A percentile compares a stretch with the other conserved stretches of the same genome.
phyloP scores from a whole-genome alignment of 1,140 invertebrate genomes.

The Maconellicoccus hirsutus region DNA sequence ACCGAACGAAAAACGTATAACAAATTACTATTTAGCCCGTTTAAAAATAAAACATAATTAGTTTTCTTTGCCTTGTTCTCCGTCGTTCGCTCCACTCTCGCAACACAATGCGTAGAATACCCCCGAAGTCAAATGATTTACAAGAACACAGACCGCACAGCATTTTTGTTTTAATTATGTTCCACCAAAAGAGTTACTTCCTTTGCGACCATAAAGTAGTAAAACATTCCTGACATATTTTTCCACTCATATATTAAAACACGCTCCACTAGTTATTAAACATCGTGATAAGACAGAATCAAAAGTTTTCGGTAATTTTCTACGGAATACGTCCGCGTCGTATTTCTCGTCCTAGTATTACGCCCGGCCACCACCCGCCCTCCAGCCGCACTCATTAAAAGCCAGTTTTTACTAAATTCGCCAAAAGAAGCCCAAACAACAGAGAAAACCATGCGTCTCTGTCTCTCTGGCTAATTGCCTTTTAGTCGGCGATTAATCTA shows the following conservation, averaged over 20 bases:
- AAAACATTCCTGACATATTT: constrained; percentile 9
- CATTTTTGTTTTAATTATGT: constrained; percentile 16
- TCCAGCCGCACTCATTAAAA: no score
- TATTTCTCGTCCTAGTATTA: no score
- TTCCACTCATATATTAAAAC: constrained; percentile 5
- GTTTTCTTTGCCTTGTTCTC: constrained; percentile 1
- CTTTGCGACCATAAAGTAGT: constrained; percentile 7
- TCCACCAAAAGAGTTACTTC: constrained; percentile 7
- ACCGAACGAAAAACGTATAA: background rate
- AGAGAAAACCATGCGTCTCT: no score
- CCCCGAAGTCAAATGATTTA: constrained; percentile 19
- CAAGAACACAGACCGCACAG: background rate
- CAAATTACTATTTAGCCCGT: constrained; percentile 20
- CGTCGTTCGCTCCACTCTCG: no score
- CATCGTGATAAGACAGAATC: constrained; percentile 14
- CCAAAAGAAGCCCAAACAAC: background rate
- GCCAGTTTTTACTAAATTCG: background rate
- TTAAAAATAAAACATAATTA: constrained; percentile 22
- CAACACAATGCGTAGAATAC: background rate
- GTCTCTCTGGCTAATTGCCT: constrained; percentile 1
- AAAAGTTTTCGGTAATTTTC: background rate
- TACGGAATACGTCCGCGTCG: no score
- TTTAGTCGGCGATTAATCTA: constrained; percentile 3
- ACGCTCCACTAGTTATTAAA: constrained; percentile 17
- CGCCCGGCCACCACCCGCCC: no score